A percentile compares a stretch with the other conserved stretches of the same genome.
These are phyloP conservation scores for Spatulosminthurus flaviceps DNA, from an alignment of 2,888 invertebrate species.

Conservation along the genomic window DNA sequence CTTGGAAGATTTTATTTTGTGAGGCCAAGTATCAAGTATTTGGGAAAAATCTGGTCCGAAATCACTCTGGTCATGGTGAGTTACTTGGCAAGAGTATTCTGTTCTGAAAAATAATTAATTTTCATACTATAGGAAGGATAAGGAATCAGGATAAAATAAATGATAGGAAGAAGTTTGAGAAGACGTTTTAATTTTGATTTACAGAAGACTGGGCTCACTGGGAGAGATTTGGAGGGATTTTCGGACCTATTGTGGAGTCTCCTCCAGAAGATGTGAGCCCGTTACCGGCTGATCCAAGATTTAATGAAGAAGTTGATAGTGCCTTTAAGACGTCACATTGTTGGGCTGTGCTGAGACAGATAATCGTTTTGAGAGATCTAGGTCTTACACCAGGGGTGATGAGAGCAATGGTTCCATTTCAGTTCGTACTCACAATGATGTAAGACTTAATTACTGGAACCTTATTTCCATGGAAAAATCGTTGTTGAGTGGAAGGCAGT, in stretches of 20 bases:
- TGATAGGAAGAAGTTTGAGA: too few species aligned
- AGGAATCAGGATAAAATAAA: too few species aligned
- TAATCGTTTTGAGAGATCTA: conserved; percentile 51
- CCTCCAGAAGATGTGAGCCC: not conserved
- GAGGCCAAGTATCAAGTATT: conserved; percentile 29
- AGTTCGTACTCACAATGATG: conserved; percentile 53
- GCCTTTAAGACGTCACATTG: conserved; percentile 51
- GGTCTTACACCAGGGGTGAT: conserved; percentile 55
- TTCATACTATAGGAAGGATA: too few species aligned
- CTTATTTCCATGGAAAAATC: too few species aligned
- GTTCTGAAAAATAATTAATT: too few species aligned
- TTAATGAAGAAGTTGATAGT: not conserved
- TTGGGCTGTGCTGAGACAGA: conserved; percentile 49
- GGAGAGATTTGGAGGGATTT: too few species aligned
- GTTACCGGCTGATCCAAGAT: not conserved
- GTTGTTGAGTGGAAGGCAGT: too few species aligned
- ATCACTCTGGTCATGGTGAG: not conserved
- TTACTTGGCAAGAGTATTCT: too few species aligned
- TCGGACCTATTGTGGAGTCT: not conserved
- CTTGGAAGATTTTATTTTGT: conserved; percentile 52
- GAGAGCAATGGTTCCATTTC: conserved; percentile 53
- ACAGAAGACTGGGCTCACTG: not conserved
- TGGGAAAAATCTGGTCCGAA: conserved; percentile 40
- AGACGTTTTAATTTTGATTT: too few species aligned
- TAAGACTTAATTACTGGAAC: too few species aligned